These are phyloP conservation scores for Nothura maculosa DNA, from an alignment of 2,797 vertebrate species.

Conservation along the genomic window DNA sequence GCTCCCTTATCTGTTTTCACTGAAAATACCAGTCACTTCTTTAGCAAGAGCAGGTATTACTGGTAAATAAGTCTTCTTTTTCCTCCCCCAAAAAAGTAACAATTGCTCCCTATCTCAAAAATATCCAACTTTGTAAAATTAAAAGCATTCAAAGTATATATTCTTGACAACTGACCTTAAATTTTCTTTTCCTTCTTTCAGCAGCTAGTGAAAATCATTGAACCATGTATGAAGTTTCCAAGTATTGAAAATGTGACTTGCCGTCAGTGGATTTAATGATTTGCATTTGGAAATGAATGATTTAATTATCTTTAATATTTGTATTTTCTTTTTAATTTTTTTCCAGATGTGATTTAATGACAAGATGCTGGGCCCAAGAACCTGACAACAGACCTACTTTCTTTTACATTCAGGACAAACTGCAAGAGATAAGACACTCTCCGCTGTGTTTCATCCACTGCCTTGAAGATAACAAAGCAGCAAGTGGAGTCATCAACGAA, in stretches of 20 bases:
- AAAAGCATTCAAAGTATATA: not conserved
- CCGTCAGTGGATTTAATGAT: not conserved
- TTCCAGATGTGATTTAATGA: constrained; percentile 78
- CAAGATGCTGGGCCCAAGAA: constrained; percentile 80
- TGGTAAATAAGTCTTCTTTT: not conserved
- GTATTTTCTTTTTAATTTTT: not conserved
- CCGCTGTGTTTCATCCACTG: constrained; percentile 20
- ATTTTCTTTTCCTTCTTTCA: not conserved
- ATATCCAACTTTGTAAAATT: not conserved
- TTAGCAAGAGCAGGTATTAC: not conserved
- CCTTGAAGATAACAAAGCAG: not conserved
- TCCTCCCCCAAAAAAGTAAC: not conserved
- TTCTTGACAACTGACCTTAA: not conserved
- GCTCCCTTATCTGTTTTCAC: not conserved
- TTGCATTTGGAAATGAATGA: not conserved
- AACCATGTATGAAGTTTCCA: not conserved
- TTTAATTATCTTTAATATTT: not conserved
- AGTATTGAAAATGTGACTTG: not conserved
- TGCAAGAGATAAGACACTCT: constrained; percentile 71
- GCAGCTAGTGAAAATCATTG: not conserved
- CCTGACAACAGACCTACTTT: constrained; percentile 75
- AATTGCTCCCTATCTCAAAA: not conserved
- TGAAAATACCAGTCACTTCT: not conserved
- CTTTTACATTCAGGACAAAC: constrained; percentile 70
- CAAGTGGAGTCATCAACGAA: constrained; percentile 68